Conservation (phyloP, 2,888 invertebrate genomes). For the Cybosia mesomella region DNA sequence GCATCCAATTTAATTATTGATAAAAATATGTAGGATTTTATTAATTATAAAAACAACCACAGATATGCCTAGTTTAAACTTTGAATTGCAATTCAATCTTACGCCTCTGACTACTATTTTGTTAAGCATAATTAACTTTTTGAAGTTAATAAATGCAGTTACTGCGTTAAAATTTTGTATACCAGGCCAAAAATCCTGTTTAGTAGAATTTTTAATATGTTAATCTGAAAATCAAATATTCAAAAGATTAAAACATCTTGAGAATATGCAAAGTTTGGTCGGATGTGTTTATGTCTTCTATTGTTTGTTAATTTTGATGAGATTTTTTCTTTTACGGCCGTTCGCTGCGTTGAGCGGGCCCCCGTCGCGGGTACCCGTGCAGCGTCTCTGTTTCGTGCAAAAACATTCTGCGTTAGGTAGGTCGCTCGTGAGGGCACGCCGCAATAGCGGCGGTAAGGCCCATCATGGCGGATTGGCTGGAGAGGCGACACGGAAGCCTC, state of each 20-base stretch:
- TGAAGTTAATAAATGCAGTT: not conserved
- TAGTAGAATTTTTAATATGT: not conserved
- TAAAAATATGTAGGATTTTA: too few species aligned
- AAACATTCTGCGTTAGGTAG: not conserved
- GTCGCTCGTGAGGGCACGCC: too few species aligned
- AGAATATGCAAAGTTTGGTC: not conserved
- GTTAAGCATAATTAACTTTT: not conserved
- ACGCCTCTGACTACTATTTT: not conserved
- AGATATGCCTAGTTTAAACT: too few species aligned
- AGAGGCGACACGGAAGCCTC: too few species aligned
- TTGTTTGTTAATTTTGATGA: constrained; percentile 9
- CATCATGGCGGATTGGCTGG: too few species aligned
- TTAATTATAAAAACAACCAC: too few species aligned
- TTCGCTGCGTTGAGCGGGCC: not conserved
- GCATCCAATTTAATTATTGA: too few species aligned
- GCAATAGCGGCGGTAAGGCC: too few species aligned
- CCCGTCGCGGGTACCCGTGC: not conserved
- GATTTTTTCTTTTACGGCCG: not conserved
- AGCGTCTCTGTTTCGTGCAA: not conserved
- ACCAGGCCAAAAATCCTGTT: not conserved
- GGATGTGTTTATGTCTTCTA: not conserved
- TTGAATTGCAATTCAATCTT: not conserved
- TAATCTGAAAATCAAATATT: not conserved
- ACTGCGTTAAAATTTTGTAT: not conserved
- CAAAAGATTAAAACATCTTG: not conserved